Conservation (phyloP, 2,113 vertebrate genomes). For the Pithys albifrons region DNA sequence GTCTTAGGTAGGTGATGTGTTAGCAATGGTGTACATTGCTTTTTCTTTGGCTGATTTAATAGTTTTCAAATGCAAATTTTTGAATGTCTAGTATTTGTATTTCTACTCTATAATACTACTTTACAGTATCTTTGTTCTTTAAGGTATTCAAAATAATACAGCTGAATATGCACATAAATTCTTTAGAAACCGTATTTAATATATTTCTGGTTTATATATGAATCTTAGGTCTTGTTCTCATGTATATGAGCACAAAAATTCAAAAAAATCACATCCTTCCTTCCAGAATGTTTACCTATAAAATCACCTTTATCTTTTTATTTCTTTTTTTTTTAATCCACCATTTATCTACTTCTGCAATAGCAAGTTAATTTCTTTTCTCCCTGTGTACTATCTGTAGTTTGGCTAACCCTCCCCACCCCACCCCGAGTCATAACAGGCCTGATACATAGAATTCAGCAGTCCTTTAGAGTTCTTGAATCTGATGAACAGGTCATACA, state of each 20-base stretch:
- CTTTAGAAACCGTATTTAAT: not conserved
- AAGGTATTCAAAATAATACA: not conserved
- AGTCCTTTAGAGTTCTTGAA: not conserved
- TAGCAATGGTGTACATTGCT: not conserved
- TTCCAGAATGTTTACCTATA: not conserved
- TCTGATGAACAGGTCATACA: not conserved
- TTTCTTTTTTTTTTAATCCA: not conserved
- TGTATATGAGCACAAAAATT: not conserved
- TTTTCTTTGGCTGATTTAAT: not conserved
- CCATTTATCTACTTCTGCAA: not conserved
- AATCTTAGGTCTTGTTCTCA: not conserved
- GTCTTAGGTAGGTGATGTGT: not conserved
- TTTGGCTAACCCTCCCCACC: not conserved
- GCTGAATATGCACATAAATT: not conserved
- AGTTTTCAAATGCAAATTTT: not conserved
- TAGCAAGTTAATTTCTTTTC: not conserved
- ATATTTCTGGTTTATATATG: not conserved
- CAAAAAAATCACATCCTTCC: not conserved
- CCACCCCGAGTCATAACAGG: accelerated
- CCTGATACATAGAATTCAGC: not conserved
- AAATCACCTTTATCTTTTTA: not conserved
- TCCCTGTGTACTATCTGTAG: not conserved
- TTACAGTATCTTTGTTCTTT: not conserved
- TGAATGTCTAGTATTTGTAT: not conserved
- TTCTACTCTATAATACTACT: not conserved